Base-by-base conservation (phyloP, 2,888 invertebrate species). In the Tenthredo amoena region DNA sequence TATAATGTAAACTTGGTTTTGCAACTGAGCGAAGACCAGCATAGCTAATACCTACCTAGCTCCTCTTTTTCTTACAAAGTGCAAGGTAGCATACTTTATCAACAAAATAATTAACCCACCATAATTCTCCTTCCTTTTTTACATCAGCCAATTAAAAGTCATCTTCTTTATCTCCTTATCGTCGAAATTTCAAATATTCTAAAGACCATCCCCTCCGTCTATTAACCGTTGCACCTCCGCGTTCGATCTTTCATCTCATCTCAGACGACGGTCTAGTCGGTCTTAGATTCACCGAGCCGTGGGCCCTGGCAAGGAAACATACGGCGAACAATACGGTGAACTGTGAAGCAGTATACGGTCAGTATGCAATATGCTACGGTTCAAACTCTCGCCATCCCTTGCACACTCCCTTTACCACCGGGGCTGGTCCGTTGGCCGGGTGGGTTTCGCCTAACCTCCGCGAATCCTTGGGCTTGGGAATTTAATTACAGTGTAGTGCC, bases 401-500 rank as follows among this genome's bases (percentile, higher is more conserved):
- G 65, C 34, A 47, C 40, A 62, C 81, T 65, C 81, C 58, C 81
- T 58, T 58, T 62, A 58, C 58, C 34, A 62, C 18, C 21, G 31
- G 18, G 31, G 84, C 18, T 72, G 50, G 76, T 79, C 65, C 68
- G 82, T 68, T 43, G 43, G 82, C 81, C n/a, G 86, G 86, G 50
- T 83, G 87, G 88, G 87, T 87, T 87, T 87, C 86, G 85, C 87
- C 89, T 89, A 90, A 89, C 89, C 90, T 89, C 87, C 88, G 37
- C 68, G 89, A 92, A 92, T 92, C 92, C 92, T 92, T 91, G 91
- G 92, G 91, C 92, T 92, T 93, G 93, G 92, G 92, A 93, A 93
- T 93, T 93, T 93, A 93, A 93, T 93, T 93, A 93, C 93, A 92
- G 91, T 92, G 92, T 92, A 92, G 93, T 93, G 93, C 93, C 93